A percentile compares a stretch with the other conserved stretches of the same genome.
These are phyloP conservation scores for Phortica variegata DNA, from an alignment of 1,140 invertebrate genomes.

Conservation along the genomic window DNA sequence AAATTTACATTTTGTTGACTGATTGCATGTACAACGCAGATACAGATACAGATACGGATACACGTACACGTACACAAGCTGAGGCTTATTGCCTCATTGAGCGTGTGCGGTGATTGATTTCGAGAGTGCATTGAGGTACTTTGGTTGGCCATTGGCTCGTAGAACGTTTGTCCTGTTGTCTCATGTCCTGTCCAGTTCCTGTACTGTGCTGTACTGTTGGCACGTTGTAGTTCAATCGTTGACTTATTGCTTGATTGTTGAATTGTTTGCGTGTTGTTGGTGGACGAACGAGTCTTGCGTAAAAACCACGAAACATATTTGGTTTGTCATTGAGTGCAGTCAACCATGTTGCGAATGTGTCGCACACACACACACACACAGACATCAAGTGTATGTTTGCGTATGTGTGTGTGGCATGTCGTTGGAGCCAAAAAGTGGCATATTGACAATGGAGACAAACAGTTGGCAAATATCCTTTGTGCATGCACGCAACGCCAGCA, in stretches of 20 bases:
- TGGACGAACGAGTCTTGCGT: conserved; percentile 29
- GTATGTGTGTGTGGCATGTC: conserved; percentile 14
- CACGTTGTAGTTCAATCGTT: no score
- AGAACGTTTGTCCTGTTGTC: no score
- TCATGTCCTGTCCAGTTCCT: no score
- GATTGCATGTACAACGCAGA: conserved; percentile 27
- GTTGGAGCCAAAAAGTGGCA: conserved; percentile 40
- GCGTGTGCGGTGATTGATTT: conserved; percentile 46
- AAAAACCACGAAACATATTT: conserved; percentile 56
- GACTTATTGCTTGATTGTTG: neutral
- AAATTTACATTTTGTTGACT: conserved; percentile 54
- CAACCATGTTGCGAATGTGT: conserved; percentile 24
- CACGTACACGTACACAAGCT: conserved; percentile 21
- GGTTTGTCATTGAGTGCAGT: conserved; percentile 52
- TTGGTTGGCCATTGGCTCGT: no score
- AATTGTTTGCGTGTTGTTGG: conserved; percentile 7
- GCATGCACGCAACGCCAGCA: no score
- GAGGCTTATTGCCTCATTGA: conserved; percentile 16
- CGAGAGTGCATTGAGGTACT: conserved; percentile 20
- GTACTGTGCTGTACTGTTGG: no score
- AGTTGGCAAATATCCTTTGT: no score
- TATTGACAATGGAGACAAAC: no score
- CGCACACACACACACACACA: neutral
- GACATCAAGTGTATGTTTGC: neutral
- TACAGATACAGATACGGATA: conserved; percentile 9